Evolutionary conservation across 2,797 vertebrate genomes (phyloP), one percentile per base, ranked within the genome.

Genomic region (Crocidura indochinensis): DNA sequence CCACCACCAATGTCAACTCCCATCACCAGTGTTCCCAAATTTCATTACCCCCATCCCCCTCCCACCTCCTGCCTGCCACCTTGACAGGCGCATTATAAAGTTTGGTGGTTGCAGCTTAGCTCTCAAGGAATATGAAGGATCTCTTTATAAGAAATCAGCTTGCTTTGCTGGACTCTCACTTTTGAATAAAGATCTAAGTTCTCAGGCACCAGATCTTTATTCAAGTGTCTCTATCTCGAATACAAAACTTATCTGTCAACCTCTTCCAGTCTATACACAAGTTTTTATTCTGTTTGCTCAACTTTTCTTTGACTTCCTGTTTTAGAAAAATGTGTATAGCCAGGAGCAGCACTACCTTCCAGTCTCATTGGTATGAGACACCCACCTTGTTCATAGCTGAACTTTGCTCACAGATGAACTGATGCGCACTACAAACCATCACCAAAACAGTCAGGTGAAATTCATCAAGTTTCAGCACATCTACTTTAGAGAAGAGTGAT

Each of bases 381-480:
- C 49, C 98, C 96, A 91, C 98, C 99, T 2, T 99, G 99, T 94
- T 99, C 99, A 96, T 99, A 99, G 97, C 99, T 99, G 94, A 99
- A 99, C 98, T 99, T 99, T 94, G 98, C 98, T 96, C 98, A 99
- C 14, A 99, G 97, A 93, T 99, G 98, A 84, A 98, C 98, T 88
- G 99, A 98, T 38, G 99, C 98, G 98, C 99, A 95, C 76, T 64
- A 29, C 93, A 60, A 46, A 94, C 11, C 93, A 67, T 84, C 92
- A 78, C 7, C 64, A 72, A 84, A 67, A 81, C 64, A 88, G 47
- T 64, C 87, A 83, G 4, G 60, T 38, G 86, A 87, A 72, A 76
- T 51, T 71, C 44, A 76, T 47, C 29, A 85, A 72, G 22, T 73
- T 68, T 80, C 17, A 9, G 26, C 12, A 79, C 74, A 29, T 68